Evolutionary conservation across 2,888 invertebrate genomes (phyloP).

Genomic region (Netelia virgata): DNA sequence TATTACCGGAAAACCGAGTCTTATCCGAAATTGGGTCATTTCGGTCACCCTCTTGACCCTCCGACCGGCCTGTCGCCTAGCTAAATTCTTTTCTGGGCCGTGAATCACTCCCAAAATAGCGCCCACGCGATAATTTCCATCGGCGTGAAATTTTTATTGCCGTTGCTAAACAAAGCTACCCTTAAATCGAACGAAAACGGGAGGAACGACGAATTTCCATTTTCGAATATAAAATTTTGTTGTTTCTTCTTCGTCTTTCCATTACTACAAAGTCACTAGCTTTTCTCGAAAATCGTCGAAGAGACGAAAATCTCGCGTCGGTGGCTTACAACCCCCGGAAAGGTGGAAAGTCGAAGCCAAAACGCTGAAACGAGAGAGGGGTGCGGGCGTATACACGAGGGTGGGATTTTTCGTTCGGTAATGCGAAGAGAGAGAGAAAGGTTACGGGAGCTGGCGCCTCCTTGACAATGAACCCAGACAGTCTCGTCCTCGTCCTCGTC

Average conservation of each 20-base stretch:
- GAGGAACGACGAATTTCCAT: no score
- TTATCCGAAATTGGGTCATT: constrained; percentile 70
- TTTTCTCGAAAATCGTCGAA: constrained; percentile 34
- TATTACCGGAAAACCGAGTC: constrained; percentile 49
- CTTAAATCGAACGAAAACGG: not conserved
- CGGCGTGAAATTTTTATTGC: constrained; percentile 44
- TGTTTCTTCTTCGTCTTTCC: constrained; percentile 7
- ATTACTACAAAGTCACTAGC: constrained; percentile 37
- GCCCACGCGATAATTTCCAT: not conserved
- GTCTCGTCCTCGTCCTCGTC: constrained; percentile 58
- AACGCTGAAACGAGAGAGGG: constrained; percentile 49
- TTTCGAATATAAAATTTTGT: not conserved
- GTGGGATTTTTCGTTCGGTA: constrained; percentile 34
- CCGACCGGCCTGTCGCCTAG: constrained; percentile 36
- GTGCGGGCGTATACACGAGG: constrained; percentile 34
- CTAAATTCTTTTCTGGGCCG: constrained; percentile 33
- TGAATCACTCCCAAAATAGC: constrained; percentile 52
- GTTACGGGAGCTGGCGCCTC: constrained; percentile 76
- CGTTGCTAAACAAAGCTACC: not conserved
- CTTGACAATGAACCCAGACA: constrained; percentile 76
- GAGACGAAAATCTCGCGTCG: constrained; percentile 47
- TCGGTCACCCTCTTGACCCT: constrained; percentile 26
- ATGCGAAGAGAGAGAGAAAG: constrained; percentile 33
- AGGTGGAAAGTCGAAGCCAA: constrained; percentile 59
- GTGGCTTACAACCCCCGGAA: constrained; percentile 43